These are phyloP conservation scores for Drymonia ruficornis DNA, from an alignment of 2,888 invertebrate species.

Conservation along the genomic window DNA sequence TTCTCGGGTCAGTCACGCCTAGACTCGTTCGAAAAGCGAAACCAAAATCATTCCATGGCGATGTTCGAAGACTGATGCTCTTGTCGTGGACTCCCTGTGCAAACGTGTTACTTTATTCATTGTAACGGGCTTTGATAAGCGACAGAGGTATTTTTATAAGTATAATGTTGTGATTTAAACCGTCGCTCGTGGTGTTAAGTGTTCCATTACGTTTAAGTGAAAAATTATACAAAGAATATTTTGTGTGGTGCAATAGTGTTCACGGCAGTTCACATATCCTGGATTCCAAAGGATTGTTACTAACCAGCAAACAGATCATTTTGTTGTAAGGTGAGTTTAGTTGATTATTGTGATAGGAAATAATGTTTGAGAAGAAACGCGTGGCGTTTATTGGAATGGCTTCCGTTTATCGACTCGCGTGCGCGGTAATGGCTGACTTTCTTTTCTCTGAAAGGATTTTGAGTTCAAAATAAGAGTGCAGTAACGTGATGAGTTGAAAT, in stretches of 20 bases:
- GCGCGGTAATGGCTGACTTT: constrained; percentile 84
- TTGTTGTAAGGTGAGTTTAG: constrained; percentile 66
- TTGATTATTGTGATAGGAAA: constrained; percentile 29
- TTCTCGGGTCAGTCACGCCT: constrained; percentile 81
- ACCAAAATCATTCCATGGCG: constrained; percentile 81
- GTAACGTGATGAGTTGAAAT: constrained; percentile 34
- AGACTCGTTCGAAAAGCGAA: constrained; percentile 84
- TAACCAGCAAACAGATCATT: constrained; percentile 60
- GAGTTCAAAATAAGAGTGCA: constrained; percentile 41
- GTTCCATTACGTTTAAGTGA: constrained; percentile 71
- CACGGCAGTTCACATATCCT: constrained; percentile 60
- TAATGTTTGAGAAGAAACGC: constrained; percentile 47
- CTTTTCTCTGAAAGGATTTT: constrained; percentile 58
- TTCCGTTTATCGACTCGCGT: constrained; percentile 82
- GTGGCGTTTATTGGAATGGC: constrained; percentile 77
- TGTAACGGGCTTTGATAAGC: constrained; percentile 71
- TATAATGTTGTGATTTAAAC: constrained; percentile 76
- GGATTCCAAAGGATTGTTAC: constrained; percentile 79
- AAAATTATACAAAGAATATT: constrained; percentile 59
- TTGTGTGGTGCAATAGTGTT: constrained; percentile 80
- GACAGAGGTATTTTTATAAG: constrained; percentile 67
- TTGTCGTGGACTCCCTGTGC: constrained; percentile 76
- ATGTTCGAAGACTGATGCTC: constrained; percentile 82
- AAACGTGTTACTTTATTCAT: constrained; percentile 75
- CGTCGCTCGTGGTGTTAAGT: constrained; percentile 75